phyloP scores from a whole-genome alignment of 30 jellyfish, hydroid and myxozoan species.

The Hydra vulgaris region DNA sequence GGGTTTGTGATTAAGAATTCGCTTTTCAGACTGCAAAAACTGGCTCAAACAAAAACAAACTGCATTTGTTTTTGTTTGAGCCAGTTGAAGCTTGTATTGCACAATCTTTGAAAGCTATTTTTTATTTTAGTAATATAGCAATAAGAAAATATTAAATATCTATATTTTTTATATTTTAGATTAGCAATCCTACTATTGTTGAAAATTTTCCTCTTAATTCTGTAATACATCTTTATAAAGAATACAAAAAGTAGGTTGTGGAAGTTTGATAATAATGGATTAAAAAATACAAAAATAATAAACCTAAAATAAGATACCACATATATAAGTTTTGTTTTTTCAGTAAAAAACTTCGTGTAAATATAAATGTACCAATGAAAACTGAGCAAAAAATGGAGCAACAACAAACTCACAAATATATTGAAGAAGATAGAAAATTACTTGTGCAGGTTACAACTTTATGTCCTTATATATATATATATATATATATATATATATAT shows the following conservation, averaged over 20 bases:
- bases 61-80: too few relatives aligned
- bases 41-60: too few relatives aligned
- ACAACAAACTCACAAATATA: constrained; percentile 88
- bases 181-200: not conserved
- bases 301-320: too few relatives aligned
- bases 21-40: too few relatives aligned
- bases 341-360: constrained; percentile 96
- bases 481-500: not conserved
- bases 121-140: too few relatives aligned
- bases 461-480: too few relatives aligned
- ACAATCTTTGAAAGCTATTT: too few relatives aligned
- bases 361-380: constrained; percentile 96
- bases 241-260: constrained; percentile 74
- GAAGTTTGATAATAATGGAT: too few relatives aligned
- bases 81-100: too few relatives aligned
- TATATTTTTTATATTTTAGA: not conserved
- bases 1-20: too few relatives aligned
- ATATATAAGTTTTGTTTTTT: not conserved
- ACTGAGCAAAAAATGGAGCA: constrained; percentile 93
- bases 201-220: constrained; percentile 38
- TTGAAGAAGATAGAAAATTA: constrained; percentile 91
- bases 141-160: too few relatives aligned
- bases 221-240: constrained; percentile 71
- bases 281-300: too few relatives aligned
- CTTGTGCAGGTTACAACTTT: constrained; percentile 88